A percentile compares a stretch with the other conserved stretches of the same genome.
These are phyloP conservation scores for Glareola pratincola DNA, from an alignment of 2,113 vertebrate genomes.

Conservation along the genomic window DNA sequence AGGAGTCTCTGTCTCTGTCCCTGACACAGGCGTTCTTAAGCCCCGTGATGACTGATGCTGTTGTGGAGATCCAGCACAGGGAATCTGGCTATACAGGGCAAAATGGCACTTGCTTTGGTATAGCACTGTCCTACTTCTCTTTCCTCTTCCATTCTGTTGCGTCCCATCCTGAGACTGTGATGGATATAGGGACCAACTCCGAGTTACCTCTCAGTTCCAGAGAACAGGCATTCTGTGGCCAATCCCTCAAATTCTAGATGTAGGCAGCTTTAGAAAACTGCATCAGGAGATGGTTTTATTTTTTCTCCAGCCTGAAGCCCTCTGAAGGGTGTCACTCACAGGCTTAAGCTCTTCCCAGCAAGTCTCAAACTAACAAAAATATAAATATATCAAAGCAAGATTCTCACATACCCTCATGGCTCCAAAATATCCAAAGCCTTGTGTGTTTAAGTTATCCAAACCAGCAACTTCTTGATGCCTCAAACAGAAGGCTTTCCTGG, in stretches of 20 bases:
- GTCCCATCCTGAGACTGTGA: not conserved
- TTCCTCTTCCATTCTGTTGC: not conserved
- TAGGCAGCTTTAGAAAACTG: not conserved
- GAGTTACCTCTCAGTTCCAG: not conserved
- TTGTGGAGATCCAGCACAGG: accelerated
- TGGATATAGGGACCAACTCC: not conserved
- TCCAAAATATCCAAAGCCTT: not conserved
- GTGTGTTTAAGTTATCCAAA: not conserved
- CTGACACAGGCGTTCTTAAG: not conserved
- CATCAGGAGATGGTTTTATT: not conserved
- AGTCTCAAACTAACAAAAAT: constrained; percentile 9
- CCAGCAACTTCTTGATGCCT: not conserved
- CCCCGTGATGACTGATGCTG: not conserved
- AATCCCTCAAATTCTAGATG: not conserved
- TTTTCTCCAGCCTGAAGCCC: not conserved
- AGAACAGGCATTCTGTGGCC: not conserved
- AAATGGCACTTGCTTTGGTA: not conserved
- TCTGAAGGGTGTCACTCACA: not conserved
- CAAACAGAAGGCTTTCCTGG: not conserved
- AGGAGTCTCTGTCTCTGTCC: not conserved
- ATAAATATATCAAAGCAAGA: not conserved
- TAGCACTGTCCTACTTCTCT: not conserved
- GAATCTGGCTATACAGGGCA: not conserved
- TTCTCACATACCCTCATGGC: not conserved
- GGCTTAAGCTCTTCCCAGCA: not conserved